Base-by-base conservation (phyloP, 1,140 invertebrate species). In the Anthonomus grandis region DNA sequence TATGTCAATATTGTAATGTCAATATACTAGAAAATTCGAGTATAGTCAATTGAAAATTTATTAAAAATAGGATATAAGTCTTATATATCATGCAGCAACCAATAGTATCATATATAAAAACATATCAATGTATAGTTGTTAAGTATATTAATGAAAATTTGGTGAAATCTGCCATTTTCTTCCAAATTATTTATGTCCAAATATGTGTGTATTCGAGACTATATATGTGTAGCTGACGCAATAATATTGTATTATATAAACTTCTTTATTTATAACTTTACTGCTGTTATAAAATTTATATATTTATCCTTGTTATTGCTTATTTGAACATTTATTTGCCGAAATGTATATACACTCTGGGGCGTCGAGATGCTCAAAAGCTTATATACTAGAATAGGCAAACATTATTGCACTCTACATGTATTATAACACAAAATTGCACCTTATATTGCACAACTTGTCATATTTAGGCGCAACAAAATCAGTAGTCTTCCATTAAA, bases 81-180 rank as follows among this genome's bases (percentile, higher is more conserved):
- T n/a, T n/a, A n/a, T n/a, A n/a, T n/a, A n/a, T 44, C 23, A 4
- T 44, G 5, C 23, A 50, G 41, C 27, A 64, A 64, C 63, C 63
- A 64, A 64, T 52, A 49, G 48, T 63, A 65, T 65, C 64, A 65
- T 54, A 47, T n/a, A n/a, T 52, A 60, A 63, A 62, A 60, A 63
- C 63, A 64, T 64, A 64, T 64, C 63, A 64, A 36, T 49, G 45
- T 60, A n/a, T n/a, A 54, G 44, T 31, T 46, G 13, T n/a, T n/a
- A n/a, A n/a, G n/a, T n/a, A n/a, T 31, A 31, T 31, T 31, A 6
- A 8, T 31, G 27, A 31, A 31, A 31, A 31, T 31, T 31, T 31
- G 27, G 27, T 31, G 27, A 31, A 31, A 31, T 31, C 27, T 66
- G 60, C 60, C 50, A 51, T 12, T 56, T 19, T n/a, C n/a, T n/a